Evolutionary conservation across 2,113 vertebrate genomes (phyloP), one percentile per base, ranked within the genome.

Genomic region (Gila orcuttii): DNA sequence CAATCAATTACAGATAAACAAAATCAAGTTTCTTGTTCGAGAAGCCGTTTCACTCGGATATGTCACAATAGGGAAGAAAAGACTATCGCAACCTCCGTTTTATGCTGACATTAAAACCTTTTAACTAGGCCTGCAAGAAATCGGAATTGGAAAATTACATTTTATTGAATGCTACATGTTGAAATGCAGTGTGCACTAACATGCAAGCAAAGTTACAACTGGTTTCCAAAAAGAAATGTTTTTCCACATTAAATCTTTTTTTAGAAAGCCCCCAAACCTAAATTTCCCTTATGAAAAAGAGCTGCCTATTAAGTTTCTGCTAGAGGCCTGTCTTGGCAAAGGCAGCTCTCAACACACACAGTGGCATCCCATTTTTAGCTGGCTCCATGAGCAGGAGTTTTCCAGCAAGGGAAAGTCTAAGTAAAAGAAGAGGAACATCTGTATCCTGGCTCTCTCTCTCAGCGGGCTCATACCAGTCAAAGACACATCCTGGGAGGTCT

Each of bases 391-490:
- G 39, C 71, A 74, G 11, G 4, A 80, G 57, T 79, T 79, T 62
- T 66, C 79, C 64, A 82, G 19, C 60, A 55, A 69, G 60, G 25
- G 33, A 82, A 52, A 69, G 15, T 68, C 17, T 0, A 52, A 33
- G 80, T 69, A 62, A 82, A 82, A 82, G 62, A 25, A 45, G n/a
- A 31, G 59, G 39, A 45, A 69, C 80, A 82, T 82, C 80, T 82
- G 80, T 82, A 82, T 69, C 42, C 45, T 69, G 60, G 42, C 68
- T 36, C 68, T 71, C 25, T 62, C 33, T 78, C 33, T 60, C 77
- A n/a, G 75, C 12, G 75, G 75, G 28, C 39, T 64, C 0, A 64
- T 23, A 69, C 28, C 25, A 55, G 80, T 36, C 64, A 52, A 45
- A 36, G 62, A 69, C 64, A 47, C 59, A 25, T 69, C 64, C 28